Evolutionary conservation across 2,888 invertebrate species (phyloP), one percentile per base, ranked within the genome.

Genomic region (Drosophila sordidula): DNA sequence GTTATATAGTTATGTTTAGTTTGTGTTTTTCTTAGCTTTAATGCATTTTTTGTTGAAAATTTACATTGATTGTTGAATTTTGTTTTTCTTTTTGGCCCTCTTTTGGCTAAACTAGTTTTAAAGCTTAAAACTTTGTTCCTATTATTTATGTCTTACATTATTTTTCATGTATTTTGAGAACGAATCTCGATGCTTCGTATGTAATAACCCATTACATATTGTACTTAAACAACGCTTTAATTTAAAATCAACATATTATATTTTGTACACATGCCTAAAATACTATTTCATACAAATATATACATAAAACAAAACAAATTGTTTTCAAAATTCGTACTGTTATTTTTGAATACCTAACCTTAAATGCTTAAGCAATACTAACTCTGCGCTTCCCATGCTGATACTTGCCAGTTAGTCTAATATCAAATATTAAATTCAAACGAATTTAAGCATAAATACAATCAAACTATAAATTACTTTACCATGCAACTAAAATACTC

Each of bases 381-480:
- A 81, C 62, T 50, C 62, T 65, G 76, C 85, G 81, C 82, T 84
- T 81, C 70, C 70, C 79, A 52, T 75, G 76, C 81, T 81, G 58
- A 69, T 78, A 72, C 55, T 71, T 80, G 63, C 62, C 80, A 80
- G 52, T 84, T 80, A 75, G 59, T 72, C 71, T 36, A 70, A 80
- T 85, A 84, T 84, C 84, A 84, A 76, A 72, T 55, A 77, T 85
- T 87, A 82, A 87, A 85, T 87, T 84, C 83, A 73, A 80, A 75
- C 87, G 85, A 85, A 85, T 85, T 85, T 85, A 85, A 82, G 78
- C 81, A 80, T 75, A 68, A 79, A 87, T 67, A 85, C 84, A 85
- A 85, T 85, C 84, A 85, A 79, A 75, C 52, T 78, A 74, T 54
- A 36, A 63, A 70, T 67, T 67, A 75, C 62, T 75, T 75, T 70